Conservation (phyloP, 23 tunicate species). For the Oikopleura vanhoeffeni region DNA sequence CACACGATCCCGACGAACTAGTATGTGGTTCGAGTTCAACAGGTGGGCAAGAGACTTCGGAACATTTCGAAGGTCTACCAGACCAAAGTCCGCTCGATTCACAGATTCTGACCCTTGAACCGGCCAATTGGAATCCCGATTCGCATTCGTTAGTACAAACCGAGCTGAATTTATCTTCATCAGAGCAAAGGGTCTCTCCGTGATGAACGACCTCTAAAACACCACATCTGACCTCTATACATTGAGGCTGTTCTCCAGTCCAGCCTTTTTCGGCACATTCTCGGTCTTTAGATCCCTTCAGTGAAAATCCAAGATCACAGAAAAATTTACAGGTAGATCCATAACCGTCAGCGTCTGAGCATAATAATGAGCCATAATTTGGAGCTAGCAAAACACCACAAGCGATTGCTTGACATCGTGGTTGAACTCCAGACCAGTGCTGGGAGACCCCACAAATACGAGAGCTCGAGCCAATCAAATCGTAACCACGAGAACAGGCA, state of each 20-base stretch:
- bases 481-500: conserved; percentile 27
- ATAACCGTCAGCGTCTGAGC: conserved; percentile 33
- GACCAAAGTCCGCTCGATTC: neutral
- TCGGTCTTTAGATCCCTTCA: conserved; percentile 22
- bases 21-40: neutral
- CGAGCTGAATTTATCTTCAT: conserved; percentile 26
- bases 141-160: conserved; percentile 17
- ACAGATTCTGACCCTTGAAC: neutral
- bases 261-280: conserved; percentile 38
- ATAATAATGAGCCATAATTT: conserved; percentile 24
- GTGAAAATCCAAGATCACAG: conserved; percentile 32
- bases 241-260: conserved; percentile 32
- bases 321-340: conserved; percentile 24
- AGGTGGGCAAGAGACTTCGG: neutral
- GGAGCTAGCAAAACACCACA: conserved; percentile 27
- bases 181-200: conserved; percentile 30
- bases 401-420: conserved; percentile 23
- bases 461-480: conserved; percentile 16
- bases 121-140: neutral
- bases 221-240: conserved; percentile 34
- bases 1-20: neutral
- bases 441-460: conserved; percentile 22
- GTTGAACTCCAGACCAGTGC: conserved; percentile 21
- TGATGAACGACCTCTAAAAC: conserved; percentile 25
- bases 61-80: neutral